Evolutionary conservation across 1,140 invertebrate genomes (phyloP), one percentile per base, ranked within the genome.

Genomic region (Euwallacea fornicatus): DNA sequence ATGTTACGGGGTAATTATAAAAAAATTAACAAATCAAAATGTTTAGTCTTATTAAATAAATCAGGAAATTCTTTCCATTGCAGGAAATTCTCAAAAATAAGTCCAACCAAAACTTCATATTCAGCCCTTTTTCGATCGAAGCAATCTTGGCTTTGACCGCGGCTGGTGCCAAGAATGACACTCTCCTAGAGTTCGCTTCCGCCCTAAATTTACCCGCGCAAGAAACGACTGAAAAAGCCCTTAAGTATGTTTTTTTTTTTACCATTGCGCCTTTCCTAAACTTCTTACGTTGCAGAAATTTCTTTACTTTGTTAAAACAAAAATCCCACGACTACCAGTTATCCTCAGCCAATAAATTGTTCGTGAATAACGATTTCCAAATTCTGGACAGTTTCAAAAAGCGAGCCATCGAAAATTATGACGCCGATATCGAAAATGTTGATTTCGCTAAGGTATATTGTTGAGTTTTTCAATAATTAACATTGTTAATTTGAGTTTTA

Each of bases 371-470:
- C 13, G 13, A 50, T 7, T 72, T 73, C 33, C 8, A 41, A 42
- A 69, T 75, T 33, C 13, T 56, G 33, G 43, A 69, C 2, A n/a
- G n/a, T 10, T 75, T 73, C 62, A 60, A 73, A 42, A 64, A 71
- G 0, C 50, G 79, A 47, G 81, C 87, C 16, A 42, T 41, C 6
- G 75, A 85, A 47, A 75, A 82, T 65, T 91, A 88, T 76, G 65
- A 83, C 55, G 84, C 87, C 0, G 82, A 83, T 42, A 79, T 85
- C 6, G 79, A 86, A 68, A 81, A 80, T 55, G 74, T 90, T 1
- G 81, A 90, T 80, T 91, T 90, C 53, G 79, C 74, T 53, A 66
- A 77, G 58, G 71, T 68, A 56, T 46, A 42, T 62, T 64, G 42
- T 11, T n/a, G n/a, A 50, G 44, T 6, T 42, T 42, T 61, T 2